Percentiles rank a stretch among this genome's conserved stretches.
Conservation (phyloP, 1,140 invertebrate species). For the Lysiphlebus fabarum region DNA sequence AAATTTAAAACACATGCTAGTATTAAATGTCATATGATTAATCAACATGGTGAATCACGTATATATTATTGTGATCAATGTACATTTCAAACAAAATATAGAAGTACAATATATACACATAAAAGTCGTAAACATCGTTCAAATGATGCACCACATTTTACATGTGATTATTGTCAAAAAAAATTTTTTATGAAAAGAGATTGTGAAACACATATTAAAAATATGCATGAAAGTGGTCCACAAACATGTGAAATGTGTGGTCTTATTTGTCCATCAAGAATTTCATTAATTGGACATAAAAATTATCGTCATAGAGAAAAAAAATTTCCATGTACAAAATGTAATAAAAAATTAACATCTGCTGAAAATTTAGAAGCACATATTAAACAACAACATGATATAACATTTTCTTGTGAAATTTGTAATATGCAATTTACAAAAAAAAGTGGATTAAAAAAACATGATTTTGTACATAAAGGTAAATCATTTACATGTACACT, state of each 20-base stretch:
- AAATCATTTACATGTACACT: conserved; percentile 62
- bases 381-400: conserved; percentile 48
- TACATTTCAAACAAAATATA: conserved; percentile 30
- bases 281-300: conserved; percentile 45
- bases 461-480: conserved; percentile 64
- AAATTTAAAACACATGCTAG: no score
- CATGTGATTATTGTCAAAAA: conserved; percentile 55
- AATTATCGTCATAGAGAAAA: conserved; percentile 53
- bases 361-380: conserved; percentile 52
- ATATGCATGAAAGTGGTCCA: conserved; percentile 27
- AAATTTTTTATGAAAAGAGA: conserved; percentile 49
- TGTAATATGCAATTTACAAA: conserved; percentile 54
- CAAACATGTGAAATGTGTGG: conserved; percentile 42
- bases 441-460: conserved; percentile 56
- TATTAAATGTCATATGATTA: conserved; percentile 38
- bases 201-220: conserved; percentile 49
- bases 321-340: conserved; percentile 52
- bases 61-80: conserved; percentile 33
- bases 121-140: conserved; percentile 37
- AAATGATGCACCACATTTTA: conserved; percentile 46
- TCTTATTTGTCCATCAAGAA: conserved; percentile 39
- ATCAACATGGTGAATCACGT: conserved; percentile 49
- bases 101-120: conserved; percentile 30
- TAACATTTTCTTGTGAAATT: conserved; percentile 57
- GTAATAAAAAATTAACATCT: conserved; percentile 52